phyloP scores from a whole-genome alignment of 53 echinoderm and acorn worm genomes.

The Crossaster papposus region DNA sequence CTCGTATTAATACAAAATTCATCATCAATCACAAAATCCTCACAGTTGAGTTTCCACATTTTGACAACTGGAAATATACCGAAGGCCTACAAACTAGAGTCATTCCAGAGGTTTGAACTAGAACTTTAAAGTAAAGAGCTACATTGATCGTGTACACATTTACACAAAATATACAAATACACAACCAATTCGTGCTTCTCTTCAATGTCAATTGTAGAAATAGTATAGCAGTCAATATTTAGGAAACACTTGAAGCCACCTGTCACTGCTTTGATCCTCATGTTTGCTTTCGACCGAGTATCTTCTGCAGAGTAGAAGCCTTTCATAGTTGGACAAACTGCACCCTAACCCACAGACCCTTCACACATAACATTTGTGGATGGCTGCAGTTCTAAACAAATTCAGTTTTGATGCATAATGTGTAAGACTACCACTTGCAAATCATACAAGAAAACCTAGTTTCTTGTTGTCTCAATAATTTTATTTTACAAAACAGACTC shows the following conservation, averaged over 20 bases:
- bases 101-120: background rate
- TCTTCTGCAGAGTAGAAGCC: background rate
- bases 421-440: no score
- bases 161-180: background rate
- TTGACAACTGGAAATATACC: background rate
- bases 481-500: no score
- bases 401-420: no score
- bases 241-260: constrained; percentile 8
- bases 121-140: background rate
- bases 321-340: background rate
- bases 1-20: background rate
- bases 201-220: background rate
- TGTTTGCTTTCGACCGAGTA: background rate
- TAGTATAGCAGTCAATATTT: constrained; percentile 26
- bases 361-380: background rate
- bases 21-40: background rate
- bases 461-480: no score
- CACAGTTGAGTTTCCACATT: background rate
- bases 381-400: background rate
- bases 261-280: background rate
- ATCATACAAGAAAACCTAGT: no score
- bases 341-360: background rate
- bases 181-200: background rate
- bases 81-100: background rate
- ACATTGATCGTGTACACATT: no score